Evolutionary conservation across 1,140 invertebrate genomes (phyloP).

Genomic region (Bombyx mori): ASM3026992v2 NC_085131.1:8305501-8306000

Average conservation of each 20-base stretch:
- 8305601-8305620: slow-evolving; percentile 70
- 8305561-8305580: too few relatives aligned
- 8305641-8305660: slow-evolving; percentile 69
- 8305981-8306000: slow-evolving; percentile 44
- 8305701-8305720: slow-evolving; percentile 64
- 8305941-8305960: slow-evolving; percentile 28
- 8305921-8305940: slow-evolving; percentile 30
- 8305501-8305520: too few relatives aligned
- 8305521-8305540: too few relatives aligned
- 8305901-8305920: neutral
- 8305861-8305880: slow-evolving; percentile 20
- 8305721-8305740: slow-evolving; percentile 61
- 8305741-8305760: slow-evolving; percentile 60
- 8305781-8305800: slow-evolving; percentile 9
- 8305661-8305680: slow-evolving; percentile 67
- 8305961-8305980: slow-evolving; percentile 4
- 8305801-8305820: slow-evolving; percentile 5
- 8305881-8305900: slow-evolving; percentile 35
- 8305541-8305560: too few relatives aligned
- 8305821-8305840: slow-evolving; percentile 1
- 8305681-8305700: slow-evolving; percentile 69
- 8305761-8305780: slow-evolving; percentile 44
- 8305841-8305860: slow-evolving; percentile 18
- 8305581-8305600: slow-evolving; percentile 61
- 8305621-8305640: slow-evolving; percentile 70